Evolutionary conservation across 2,113 vertebrate genomes (phyloP), one percentile per base, ranked within the genome.

Genomic region (Andinoacara biseriatus): DNA sequence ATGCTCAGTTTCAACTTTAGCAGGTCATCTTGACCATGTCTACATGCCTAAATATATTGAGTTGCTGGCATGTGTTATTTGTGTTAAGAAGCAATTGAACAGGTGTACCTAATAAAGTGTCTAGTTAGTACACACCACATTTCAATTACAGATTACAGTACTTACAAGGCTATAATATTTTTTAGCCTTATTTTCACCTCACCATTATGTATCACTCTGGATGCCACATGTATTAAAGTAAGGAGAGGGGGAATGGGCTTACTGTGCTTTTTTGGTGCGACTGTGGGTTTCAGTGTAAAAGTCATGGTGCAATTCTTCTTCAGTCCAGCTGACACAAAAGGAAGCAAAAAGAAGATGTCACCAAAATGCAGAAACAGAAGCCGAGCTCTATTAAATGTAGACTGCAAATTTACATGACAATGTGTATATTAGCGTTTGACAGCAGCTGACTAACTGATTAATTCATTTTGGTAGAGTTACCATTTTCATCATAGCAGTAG

Each of bases 401-500:
- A 40, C 1, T 76, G 46, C 18, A 6, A 33, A 80, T 35, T 57
- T n/a, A 58, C 2, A 46, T 11, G 9, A 33, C 10, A 4, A 22
- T 49, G 43, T 60, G 40, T 38, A 2, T 35, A 3, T n/a, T 17
- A 65, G 15, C 0, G 10, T 46, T 74, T 18, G 0, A 57, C 26
- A 26, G 35, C 24, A 20, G 17, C 49, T 35, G 49, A 75, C 5
- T 20, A 40, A 82, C 2, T 24, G 29, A 15, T 20, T 20, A 13
- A 40, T 58, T 65, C 10, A 24, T 69, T n/a, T 74, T 24, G 13
- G 38, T 38, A 5, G 43, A 65, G 8, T 92, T 94, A 99, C 98
- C 97, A 94, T 92, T 76, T 0, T 77, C 82, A 38, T 99, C 96
- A 91, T 90, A 99, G 91, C 98, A 99, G 69, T 95, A 97, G 0